Evolutionary conservation across 2,113 vertebrate species (phyloP), one percentile per base, ranked within the genome.

Genomic region (Kryptolebias marmoratus): DNA sequence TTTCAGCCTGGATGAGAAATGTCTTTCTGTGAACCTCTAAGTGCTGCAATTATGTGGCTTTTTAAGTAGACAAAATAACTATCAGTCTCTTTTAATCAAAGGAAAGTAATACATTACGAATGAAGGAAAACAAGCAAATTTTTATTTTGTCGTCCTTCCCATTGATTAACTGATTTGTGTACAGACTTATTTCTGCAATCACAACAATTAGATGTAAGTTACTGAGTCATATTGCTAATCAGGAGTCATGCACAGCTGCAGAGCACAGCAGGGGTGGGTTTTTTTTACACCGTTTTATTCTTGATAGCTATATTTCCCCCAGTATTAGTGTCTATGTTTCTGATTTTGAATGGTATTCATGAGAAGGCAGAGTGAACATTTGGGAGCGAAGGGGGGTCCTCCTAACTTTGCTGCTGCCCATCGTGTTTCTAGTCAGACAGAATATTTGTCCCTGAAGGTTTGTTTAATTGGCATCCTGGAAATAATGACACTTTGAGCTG

Each of bases 391-490:
- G 80, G 62, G 64, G 59, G 78, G 64, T 71, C 53, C 68, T 69
- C 2, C 79, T 77, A 85, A 73, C 60, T 57, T 53, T 57, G 62
- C 22, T 44, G 42, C 62, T 88, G 83, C 86, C 89, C 80, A 82
- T 61, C 71, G 80, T 54, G 49, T 84, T 79, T 78, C 68, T 78
- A 77, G 74, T 82, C 70, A 80, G 77, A 77, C 70, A 80, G 77
- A 77, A 78, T 71, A 75, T 74, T 73, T 74, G 70, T 92, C 91
- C 81, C 86, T 39, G 39, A 82, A 83, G 89, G 85, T 91, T 93
- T 71, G 70, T 89, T 85, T 91, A 90, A 92, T 92, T 90, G 89
- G 82, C 54, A 73, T 74, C 75, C 54, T 64, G 42, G 70, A 84
- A 82, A 89, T 85, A 82, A 87, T 75, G 82, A 67, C 79, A 81